Evolutionary conservation across 2,113 vertebrate genomes (phyloP).

Genomic region (human (Homo sapiens)): GRCh38 chr13:107324001-107324500

Average conservation of each 20-base stretch:
- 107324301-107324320: not conserved
- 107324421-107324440: not conserved
- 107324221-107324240: not conserved
- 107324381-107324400: slow-evolving; percentile 29
- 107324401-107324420: slow-evolving; percentile 3
- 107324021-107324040: no score
- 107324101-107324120: not conserved
- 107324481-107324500: not conserved
- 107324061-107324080: no score
- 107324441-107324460: not conserved
- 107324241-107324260: not conserved
- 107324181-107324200: not conserved
- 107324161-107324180: not conserved
- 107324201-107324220: not conserved
- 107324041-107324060: no score
- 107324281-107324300: not conserved
- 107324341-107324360: not conserved
- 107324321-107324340: not conserved
- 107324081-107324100: no score
- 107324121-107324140: not conserved
- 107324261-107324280: slow-evolving; percentile 9
- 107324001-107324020: no score
- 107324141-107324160: not conserved
- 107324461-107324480: not conserved
- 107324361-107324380: not conserved